A percentile compares a stretch with the other conserved stretches of the same genome.
Evolutionary conservation across 64 coral and sea anemone genomes (phyloP).

Genomic region (Anthopleura sola): DNA sequence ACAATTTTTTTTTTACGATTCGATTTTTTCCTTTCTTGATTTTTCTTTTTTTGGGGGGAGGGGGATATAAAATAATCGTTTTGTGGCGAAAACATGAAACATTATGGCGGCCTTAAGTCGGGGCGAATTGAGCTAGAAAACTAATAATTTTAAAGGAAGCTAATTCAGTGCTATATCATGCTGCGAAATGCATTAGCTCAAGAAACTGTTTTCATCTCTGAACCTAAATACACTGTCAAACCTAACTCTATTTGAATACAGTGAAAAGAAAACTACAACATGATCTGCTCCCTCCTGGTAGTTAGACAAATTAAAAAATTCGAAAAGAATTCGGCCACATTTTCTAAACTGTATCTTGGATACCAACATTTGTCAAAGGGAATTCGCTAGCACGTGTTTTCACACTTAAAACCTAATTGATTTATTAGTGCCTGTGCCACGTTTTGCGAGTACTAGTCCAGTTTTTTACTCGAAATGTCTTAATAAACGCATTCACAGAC

Average conservation of each 20-base stretch:
- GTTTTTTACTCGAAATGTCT: not conserved
- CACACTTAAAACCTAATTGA: not conserved
- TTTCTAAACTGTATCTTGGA: not conserved
- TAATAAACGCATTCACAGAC: not conserved
- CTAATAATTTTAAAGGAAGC: not conserved
- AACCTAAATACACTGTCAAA: not conserved
- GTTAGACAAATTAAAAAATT: not conserved
- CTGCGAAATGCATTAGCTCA: constrained; percentile 13
- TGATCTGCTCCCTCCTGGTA: too few species aligned
- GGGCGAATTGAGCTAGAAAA: not conserved
- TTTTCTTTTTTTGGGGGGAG: not conserved
- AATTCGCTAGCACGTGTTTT: not conserved
- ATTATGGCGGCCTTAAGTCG: not conserved
- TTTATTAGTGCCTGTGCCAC: not conserved
- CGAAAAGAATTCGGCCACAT: not conserved
- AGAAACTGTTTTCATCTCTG: constrained; percentile 14
- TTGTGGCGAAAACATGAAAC: not conserved
- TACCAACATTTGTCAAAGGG: not conserved
- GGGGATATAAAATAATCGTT: not conserved
- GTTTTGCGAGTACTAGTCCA: not conserved
- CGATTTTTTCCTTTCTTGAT: not conserved
- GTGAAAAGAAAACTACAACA: not conserved
- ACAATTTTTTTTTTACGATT: not conserved
- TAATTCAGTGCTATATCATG: not conserved
- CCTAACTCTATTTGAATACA: not conserved